Evolutionary conservation across 2,113 vertebrate species (phyloP), one percentile per base, ranked within the genome.

Genomic region (Ceyx cyanopectus): DNA sequence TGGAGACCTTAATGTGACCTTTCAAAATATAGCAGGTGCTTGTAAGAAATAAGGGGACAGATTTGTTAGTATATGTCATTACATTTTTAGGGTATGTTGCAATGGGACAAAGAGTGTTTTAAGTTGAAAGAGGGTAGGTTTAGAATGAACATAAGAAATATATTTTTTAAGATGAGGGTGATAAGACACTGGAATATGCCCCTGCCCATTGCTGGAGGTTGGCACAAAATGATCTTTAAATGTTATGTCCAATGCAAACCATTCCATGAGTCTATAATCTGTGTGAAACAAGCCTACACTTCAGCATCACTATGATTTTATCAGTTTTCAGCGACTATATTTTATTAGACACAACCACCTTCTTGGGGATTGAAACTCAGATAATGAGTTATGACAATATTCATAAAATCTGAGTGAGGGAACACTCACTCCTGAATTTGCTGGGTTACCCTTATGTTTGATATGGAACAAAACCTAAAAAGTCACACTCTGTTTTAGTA

Each of bases 181-280:
- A 6, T 62, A 21, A 78, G 14, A 9, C 56, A 12, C 18, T 19
- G 13, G 10, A n/a, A 43, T 37, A 12, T 32, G n/a, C 40, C 29
- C 37, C 48, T 66, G 22, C 9, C 7, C 7, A 9, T 1, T 34
- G 50, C 11, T 30, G 21, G 2, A 7, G 23, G 1, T 0, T 7
- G 67, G 19, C 24, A 63, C 14, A 18, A 18, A 40, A 32, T 73
- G 29, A 17, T 18, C 23, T 80, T 80, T 73, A 72, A 53, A 58
- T 23, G 40, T 46, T 10, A 2, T 29, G 60, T 73, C 14, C 34
- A 73, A 43, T 6, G 1, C 83, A 74, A 16, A n/a, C 22, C 12
- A 68, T 65, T 41, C 27, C 18, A 46, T 6, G 13, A 60, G 23
- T 53, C 65, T 60, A 1, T 32, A 43, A 65, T 51, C 19, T 60